A percentile compares a stretch with the other conserved stretches of the same genome.
phyloP scores from a whole-genome alignment of 2,888 invertebrate genomes.

The Spilarctia lutea region DNA sequence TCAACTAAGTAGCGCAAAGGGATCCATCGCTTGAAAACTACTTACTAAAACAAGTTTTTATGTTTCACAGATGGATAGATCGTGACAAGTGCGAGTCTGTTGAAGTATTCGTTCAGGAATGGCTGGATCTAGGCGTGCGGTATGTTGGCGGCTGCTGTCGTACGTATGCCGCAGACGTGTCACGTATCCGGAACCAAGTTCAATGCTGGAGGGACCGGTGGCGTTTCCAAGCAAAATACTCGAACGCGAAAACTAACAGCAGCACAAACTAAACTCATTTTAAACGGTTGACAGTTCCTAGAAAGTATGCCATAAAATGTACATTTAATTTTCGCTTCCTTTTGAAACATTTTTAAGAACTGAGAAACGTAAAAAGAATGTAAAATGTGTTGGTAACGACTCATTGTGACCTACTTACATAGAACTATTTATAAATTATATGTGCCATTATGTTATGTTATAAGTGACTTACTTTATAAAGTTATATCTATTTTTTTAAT shows the following conservation, averaged over 20 bases:
- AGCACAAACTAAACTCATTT: slow-evolving; percentile 44
- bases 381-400: slow-evolving; percentile 21
- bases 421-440: slow-evolving; percentile 34
- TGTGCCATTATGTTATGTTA: slow-evolving; percentile 42
- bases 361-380: slow-evolving; percentile 4
- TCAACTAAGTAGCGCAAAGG: slow-evolving; percentile 7
- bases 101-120: slow-evolving; percentile 91
- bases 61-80: slow-evolving; percentile 89
- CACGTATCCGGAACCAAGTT: slow-evolving; percentile 89
- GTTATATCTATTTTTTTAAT: slow-evolving; percentile 33
- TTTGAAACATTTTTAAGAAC: slow-evolving; percentile 7
- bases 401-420: slow-evolving; percentile 21
- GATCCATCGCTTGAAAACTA: slow-evolving; percentile 2
- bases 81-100: slow-evolving; percentile 90
- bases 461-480: slow-evolving; percentile 34
- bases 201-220: slow-evolving; percentile 80
- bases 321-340: slow-evolving; percentile 11
- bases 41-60: slow-evolving; percentile 11
- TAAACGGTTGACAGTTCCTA: slow-evolving; percentile 34
- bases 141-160: slow-evolving; percentile 98
- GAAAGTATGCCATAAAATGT: slow-evolving; percentile 25
- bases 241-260: slow-evolving; percentile 47
- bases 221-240: slow-evolving; percentile 70
- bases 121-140: slow-evolving; percentile 93
- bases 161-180: slow-evolving; percentile 93